Evolutionary conservation across 1,140 invertebrate genomes (phyloP), one percentile per base, ranked within the genome.

Genomic region (Ips nitidus): DNA sequence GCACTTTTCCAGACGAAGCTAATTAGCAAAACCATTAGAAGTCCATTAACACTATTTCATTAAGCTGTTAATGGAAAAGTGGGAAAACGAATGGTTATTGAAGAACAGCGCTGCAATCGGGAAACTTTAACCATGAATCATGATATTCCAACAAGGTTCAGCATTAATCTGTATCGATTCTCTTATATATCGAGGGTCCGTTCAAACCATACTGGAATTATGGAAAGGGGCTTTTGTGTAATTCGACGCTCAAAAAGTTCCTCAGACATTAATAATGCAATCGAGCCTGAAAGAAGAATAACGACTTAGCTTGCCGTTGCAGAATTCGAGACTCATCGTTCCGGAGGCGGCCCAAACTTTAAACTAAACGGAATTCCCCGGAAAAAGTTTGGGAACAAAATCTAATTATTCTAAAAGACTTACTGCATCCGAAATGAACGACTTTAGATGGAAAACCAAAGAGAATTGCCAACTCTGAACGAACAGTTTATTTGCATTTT

Each of bases 1-100:
- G 37, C 53, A 22, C 22, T 22, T 22, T 22, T 22, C 37, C 39
- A 59, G 40, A 59, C 37, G 38, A 38, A 56, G 42, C 8, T 42
- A 42, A 42, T 59, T 42, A 59, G 39, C 57, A 8, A n/a, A 8
- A 8, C 40, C 57, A 42, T 55, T 55, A 55, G 52, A 55, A 55
- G n/a, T 37, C 52, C 52, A 59, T 59, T 59, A 59, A 40, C 57
- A 59, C 8, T 59, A 59, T 59, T 59, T 59, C 57, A 55, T 55
- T 55, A 55, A 55, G 52, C 52, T 55, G n/a, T 55, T 55, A 59
- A 42, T 41, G 57, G 57, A 42, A 42, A 41, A 59, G 57, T n/a
- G 5, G 57, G n/a, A 42, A 59, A 59, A 59, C 57, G 41, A 59
- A 59, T 22, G 52, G 37, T 55, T 55, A 55, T 55, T 36, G 38